Evolutionary conservation across 2,888 invertebrate genomes (phyloP).

Genomic region (Aphidius colemani): DNA sequence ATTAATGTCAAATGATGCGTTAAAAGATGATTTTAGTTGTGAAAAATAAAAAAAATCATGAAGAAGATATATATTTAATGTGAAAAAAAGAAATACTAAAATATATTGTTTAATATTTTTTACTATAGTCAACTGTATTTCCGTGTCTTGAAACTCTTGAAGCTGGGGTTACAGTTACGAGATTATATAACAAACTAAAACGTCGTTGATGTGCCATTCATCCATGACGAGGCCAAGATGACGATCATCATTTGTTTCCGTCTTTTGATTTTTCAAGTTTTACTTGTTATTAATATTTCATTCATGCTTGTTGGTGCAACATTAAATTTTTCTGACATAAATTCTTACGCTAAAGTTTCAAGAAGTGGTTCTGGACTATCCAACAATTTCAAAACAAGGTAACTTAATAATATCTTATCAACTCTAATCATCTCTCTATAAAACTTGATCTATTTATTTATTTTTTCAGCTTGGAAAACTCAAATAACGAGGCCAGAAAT

Average conservation of each 20-base stretch:
- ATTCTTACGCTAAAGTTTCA: slow-evolving; percentile 47
- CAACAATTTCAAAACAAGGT: slow-evolving; percentile 36
- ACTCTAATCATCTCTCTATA: neutral
- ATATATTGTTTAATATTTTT: neutral
- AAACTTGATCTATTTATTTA: slow-evolving; percentile 4
- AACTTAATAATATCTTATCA: neutral
- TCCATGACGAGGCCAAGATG: slow-evolving; percentile 25
- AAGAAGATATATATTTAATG: too few relatives aligned
- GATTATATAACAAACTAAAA: slow-evolving; percentile 42
- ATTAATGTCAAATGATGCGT: too few relatives aligned
- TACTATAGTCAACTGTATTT: slow-evolving; percentile 8
- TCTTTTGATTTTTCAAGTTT: slow-evolving; percentile 20
- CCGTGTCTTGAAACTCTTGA: neutral
- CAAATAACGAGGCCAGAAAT: slow-evolving; percentile 38
- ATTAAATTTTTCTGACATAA: slow-evolving; percentile 38
- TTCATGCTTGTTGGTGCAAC: slow-evolving; percentile 18
- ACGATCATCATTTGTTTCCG: slow-evolving; percentile 27
- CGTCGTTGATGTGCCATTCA: slow-evolving; percentile 13
- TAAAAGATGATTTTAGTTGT: too few relatives aligned
- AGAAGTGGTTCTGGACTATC: slow-evolving; percentile 38
- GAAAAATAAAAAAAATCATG: too few relatives aligned
- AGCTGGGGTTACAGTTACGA: slow-evolving; percentile 46
- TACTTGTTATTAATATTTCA: slow-evolving; percentile 19
- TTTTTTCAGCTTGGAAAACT: slow-evolving; percentile 15
- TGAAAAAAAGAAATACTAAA: too few relatives aligned